A percentile compares a stretch with the other conserved stretches of the same genome.
phyloP scores from a whole-genome alignment of 2,113 vertebrate genomes.

The Phocoena sinus region DNA sequence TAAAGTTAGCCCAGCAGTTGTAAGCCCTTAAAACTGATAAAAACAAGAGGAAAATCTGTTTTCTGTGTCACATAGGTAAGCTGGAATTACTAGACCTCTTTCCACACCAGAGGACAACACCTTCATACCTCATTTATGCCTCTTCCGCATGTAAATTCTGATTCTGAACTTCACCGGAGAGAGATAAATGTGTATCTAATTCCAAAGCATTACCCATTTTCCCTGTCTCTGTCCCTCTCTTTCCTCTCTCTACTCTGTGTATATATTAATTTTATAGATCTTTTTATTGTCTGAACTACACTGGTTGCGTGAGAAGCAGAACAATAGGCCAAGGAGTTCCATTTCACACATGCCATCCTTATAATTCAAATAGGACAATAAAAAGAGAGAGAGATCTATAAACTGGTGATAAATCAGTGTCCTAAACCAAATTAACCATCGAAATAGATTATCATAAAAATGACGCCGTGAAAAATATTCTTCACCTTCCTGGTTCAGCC shows the following conservation, averaged over 20 bases:
- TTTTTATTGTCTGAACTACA: constrained; percentile 86
- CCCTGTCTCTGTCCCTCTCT: constrained; percentile 80
- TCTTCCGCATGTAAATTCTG: constrained; percentile 74
- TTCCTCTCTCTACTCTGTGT: constrained; percentile 79
- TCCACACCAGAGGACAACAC: constrained; percentile 58
- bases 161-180: constrained; percentile 76
- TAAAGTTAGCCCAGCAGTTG: constrained; percentile 8
- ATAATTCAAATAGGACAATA: constrained; percentile 83
- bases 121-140: constrained; percentile 64
- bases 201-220: constrained; percentile 80
- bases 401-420: constrained; percentile 84
- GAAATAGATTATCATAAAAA: constrained; percentile 85
- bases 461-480: constrained; percentile 82
- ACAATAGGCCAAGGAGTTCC: constrained; percentile 86
- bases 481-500: constrained; percentile 75
- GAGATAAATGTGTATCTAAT: constrained; percentile 79
- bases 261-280: constrained; percentile 89
- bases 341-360: constrained; percentile 84
- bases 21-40: not conserved
- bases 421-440: constrained; percentile 84
- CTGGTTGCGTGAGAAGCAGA: constrained; percentile 84
- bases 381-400: constrained; percentile 83
- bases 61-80: constrained; percentile 62
- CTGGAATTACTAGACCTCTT: constrained; percentile 50
- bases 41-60: constrained; percentile 44